phyloP scores from a whole-genome alignment of 2,888 invertebrate species.

The Petrophora chlorosata region DNA sequence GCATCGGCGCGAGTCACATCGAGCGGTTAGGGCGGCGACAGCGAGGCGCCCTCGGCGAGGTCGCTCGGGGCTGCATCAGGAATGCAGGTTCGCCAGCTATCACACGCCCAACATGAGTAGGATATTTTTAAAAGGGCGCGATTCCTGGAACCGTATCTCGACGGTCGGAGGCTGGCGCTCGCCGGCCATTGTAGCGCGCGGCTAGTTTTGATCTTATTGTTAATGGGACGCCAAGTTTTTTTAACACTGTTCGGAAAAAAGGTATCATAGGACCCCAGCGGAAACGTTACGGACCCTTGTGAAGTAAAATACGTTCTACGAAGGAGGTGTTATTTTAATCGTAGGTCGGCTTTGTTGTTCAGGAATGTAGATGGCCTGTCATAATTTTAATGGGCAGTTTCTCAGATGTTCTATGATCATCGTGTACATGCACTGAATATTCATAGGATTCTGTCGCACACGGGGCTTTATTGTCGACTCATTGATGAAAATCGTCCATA shows the following conservation, averaged over 20 bases:
- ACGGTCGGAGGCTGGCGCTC: conserved; percentile 79
- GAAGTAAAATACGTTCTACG: conserved; percentile 81
- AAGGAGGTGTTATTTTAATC: conserved; percentile 83
- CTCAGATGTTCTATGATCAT: conserved; percentile 66
- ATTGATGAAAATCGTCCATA: conserved; percentile 14
- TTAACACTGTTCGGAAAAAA: conserved; percentile 76
- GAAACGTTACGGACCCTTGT: conserved; percentile 82
- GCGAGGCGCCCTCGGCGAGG: conserved; percentile 41
- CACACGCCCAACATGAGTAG: conserved; percentile 80
- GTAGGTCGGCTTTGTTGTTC: conserved; percentile 79
- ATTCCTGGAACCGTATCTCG: conserved; percentile 76
- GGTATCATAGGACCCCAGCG: conserved; percentile 80
- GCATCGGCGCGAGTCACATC: neutral
- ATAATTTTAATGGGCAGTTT: conserved; percentile 81
- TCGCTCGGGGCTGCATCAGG: conserved; percentile 43
- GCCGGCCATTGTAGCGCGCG: conserved; percentile 77
- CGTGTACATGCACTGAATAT: conserved; percentile 70
- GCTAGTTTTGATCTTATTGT: conserved; percentile 84
- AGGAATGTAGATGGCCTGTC: conserved; percentile 83
- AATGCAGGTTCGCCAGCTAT: conserved; percentile 73
- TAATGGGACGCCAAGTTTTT: conserved; percentile 83
- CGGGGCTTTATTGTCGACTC: conserved; percentile 18
- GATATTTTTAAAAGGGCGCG: conserved; percentile 75
- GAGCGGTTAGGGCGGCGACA: conserved; percentile 27
- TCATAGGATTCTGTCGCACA: conserved; percentile 49